Evolutionary conservation across 23 tunicate genomes (phyloP), one percentile per base, ranked within the genome.

Genomic region (Diplosoma virens): DNA sequence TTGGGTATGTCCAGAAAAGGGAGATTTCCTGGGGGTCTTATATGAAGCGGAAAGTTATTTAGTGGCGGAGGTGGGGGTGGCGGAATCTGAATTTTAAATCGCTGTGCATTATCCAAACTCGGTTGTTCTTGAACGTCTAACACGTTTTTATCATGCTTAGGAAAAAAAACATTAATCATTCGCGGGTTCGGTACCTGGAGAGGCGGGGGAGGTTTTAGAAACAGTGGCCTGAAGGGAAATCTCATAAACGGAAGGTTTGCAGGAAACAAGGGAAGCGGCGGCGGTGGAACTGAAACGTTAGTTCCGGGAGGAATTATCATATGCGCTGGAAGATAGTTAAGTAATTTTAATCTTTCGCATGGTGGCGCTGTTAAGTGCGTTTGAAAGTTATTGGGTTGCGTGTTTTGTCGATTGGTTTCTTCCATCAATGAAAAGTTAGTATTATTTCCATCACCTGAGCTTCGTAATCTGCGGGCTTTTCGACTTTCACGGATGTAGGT

Each of bases 271-370:
- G 74, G 74, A 34, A 67, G 52, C 25, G 74, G 74, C 2, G 74
- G 74, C 22, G 74, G 74, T 34, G 74, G 74, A 67, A 67, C 74
- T 4, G 74, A 67, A 17, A 67, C 74, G 24, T 67, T 67, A 7
- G 74, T 67, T 67, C 74, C 74, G 24, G 74, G 74, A 11, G 74
- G 74, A 67, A 67, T 67, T 35, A 67, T 67, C 74, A 67, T 35
- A 35, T 67, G 74, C 6, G 74, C 52, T 27, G 74, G 74, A 21
- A 67, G 74, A 23, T 67, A 37, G 36, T 67, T 67, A 2, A 67
- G 28, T 36, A 67, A 52, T 22, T 67, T 67, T 37, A 67, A 37
- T 18, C 28, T 22, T 3, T 67, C 74, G 9, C n/a, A 61, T 2
- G 34, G 69, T 2, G 53, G 14, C 18, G 74, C 52, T 6, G 22